Percentiles rank a stretch among this genome's conserved stretches.
These are phyloP conservation scores for Rhodinocichla rosea DNA, from an alignment of 2,113 vertebrate species.

Conservation along the genomic window DNA sequence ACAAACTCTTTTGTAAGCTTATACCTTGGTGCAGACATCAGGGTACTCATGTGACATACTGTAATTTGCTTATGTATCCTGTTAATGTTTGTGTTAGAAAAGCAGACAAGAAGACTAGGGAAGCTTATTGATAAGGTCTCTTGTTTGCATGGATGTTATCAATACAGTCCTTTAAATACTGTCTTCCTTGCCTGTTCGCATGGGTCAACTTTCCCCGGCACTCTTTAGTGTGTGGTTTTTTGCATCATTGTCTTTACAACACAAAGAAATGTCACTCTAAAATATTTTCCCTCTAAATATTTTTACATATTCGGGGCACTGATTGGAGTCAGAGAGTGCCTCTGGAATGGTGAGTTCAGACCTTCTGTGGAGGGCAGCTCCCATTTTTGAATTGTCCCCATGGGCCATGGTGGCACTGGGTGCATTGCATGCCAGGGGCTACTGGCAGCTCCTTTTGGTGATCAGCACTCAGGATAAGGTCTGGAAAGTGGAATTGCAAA, in stretches of 20 bases:
- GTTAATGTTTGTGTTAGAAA: neutral
- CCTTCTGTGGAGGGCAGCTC: neutral
- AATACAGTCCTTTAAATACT: neutral
- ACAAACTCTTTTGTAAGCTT: neutral
- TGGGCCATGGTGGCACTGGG: rapidly evolving
- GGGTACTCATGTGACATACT: neutral
- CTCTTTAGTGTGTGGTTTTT: neutral
- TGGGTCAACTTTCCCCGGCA: neutral
- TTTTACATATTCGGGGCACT: neutral
- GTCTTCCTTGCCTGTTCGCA: neutral
- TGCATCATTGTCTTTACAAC: neutral
- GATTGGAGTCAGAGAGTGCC: neutral
- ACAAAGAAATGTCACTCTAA: neutral
- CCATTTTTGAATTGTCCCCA: neutral
- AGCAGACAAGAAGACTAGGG: neutral
- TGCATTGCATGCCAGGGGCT: neutral
- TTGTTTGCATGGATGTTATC: neutral
- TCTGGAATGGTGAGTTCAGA: neutral
- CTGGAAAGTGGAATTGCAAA: neutral
- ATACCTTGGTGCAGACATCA: neutral
- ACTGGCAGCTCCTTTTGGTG: neutral
- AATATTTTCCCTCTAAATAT: neutral
- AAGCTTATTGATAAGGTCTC: neutral
- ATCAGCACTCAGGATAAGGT: neutral
- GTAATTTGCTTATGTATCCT: neutral